These are phyloP conservation scores for Mesocricetus auratus DNA, from an alignment of 2,113 vertebrate species.

Conservation along the genomic window DNA sequence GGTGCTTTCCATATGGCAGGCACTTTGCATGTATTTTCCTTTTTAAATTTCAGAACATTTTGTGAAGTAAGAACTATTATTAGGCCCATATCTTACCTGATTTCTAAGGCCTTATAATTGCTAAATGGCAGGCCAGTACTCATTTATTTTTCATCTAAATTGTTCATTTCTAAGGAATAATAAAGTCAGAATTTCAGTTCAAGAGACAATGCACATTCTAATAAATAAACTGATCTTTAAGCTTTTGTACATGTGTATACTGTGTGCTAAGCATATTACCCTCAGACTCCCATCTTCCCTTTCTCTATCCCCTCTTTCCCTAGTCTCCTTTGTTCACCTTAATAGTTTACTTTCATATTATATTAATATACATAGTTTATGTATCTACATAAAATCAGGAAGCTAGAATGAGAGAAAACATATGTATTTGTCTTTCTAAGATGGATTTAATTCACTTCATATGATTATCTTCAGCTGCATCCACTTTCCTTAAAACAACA, in stretches of 20 bases:
- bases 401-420: not conserved
- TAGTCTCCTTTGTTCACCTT: not conserved
- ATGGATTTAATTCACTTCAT: not conserved
- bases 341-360: not conserved
- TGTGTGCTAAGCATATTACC: not conserved
- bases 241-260: not conserved
- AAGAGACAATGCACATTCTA: not conserved
- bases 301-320: not conserved
- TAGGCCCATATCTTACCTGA: constrained; percentile 2
- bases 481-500: not conserved
- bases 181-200: constrained; percentile 57
- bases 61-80: not conserved
- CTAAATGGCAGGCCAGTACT: not conserved
- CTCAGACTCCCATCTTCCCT: no score
- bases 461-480: not conserved
- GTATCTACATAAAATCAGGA: not conserved
- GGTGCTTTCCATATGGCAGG: not conserved
- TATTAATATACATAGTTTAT: not conserved
- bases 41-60: not conserved
- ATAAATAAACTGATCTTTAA: not conserved
- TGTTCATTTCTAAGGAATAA: constrained; percentile 43
- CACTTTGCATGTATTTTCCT: constrained; percentile 11
- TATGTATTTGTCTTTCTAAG: not conserved
- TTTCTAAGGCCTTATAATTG: not conserved
- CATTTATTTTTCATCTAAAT: constrained; percentile 22